Evolutionary conservation across 2,888 invertebrate species (phyloP), one percentile per base, ranked within the genome.

Genomic region (Tridacna crocea): DNA sequence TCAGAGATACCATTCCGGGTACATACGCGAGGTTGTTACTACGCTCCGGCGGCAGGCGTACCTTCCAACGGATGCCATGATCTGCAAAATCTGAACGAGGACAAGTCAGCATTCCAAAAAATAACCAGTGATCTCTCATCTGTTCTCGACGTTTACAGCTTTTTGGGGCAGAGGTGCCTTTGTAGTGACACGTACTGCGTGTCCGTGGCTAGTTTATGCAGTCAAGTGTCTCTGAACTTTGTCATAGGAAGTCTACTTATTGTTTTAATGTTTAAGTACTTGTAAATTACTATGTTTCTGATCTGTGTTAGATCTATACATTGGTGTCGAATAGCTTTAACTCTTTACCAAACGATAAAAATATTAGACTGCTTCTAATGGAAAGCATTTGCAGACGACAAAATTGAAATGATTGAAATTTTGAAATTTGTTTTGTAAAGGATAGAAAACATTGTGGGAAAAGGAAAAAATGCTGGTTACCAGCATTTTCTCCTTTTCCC

Each of bases 1-100:
- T 61, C 61, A 61, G 61, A 61, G 61, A n/a, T 61, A 24, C 22
- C 61, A 22, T 61, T 61, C 61, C 61, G 4, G 12, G 24, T 61
- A n/a, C 15, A 24, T 22, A 24, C 19, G 6, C 61, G 61, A 3
- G 61, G 24, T 19, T 61, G 61, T 24, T 61, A 24, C 24, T 61
- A 61, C 61, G 61, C n/a, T 10, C n/a, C 19, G 13, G 19, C 61
- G 19, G 61, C 61, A 2, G 22, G n/a, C 61, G 24, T 61, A 22
- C 61, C 61, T 24, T 12, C n/a, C n/a, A 24, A 61, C 24, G 61
- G 61, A 22, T 61, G 61, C 10, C 61, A 61, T 24, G 24, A 24
- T 10, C 24, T 61, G 1, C 15, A 22, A 19, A 24, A 61, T 24
- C 4, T 61, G 24, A 61, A 61, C 61, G 61, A 61, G 61, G 24